Percentiles rank a stretch among this genome's conserved stretches.
phyloP scores from a whole-genome alignment of 2,113 vertebrate species.

The Poeciliopsis prolifica region DNA sequence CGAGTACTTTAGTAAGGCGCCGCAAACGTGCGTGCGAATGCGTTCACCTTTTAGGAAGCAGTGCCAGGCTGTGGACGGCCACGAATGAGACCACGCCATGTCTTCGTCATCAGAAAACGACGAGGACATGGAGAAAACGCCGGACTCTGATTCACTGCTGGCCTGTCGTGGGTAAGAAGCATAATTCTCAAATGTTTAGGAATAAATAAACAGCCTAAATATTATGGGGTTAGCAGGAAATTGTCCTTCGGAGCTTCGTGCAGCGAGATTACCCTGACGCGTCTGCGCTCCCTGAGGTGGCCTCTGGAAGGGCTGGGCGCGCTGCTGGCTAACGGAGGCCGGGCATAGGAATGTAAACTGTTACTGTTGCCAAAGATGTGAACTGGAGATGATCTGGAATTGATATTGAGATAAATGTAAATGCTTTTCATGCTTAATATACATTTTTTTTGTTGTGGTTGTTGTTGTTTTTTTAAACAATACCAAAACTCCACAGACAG shows the following conservation, averaged over 20 bases:
- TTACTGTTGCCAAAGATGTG: conserved; percentile 97
- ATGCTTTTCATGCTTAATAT: not conserved
- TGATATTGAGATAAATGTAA: conserved; percentile 7
- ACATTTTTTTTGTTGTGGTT: not conserved
- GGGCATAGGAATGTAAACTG: conserved; percentile 99
- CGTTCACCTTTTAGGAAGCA: conserved; percentile 96
- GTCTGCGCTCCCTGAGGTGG: conserved; percentile 87
- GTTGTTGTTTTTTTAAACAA: not conserved
- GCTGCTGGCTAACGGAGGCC: conserved; percentile 90
- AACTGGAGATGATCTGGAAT: conserved; percentile 93
- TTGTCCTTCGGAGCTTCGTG: not conserved
- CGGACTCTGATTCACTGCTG: conserved; percentile 95
- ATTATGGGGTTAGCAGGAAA: not conserved
- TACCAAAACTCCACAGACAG: not conserved
- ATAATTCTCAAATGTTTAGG: not conserved
- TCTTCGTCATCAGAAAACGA: conserved; percentile 98
- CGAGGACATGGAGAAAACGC: conserved; percentile 97
- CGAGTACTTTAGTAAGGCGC: too few species aligned
- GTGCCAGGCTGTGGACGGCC: conserved; percentile 97
- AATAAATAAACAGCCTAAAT: not conserved
- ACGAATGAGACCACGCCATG: conserved; percentile 97
- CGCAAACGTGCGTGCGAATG: not conserved
- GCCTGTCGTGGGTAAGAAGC: conserved; percentile 74
- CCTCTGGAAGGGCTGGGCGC: conserved; percentile 82
- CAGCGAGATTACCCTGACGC: conserved; percentile 73